Conservation (phyloP, 2,797 vertebrate genomes). For the Lutjanus campechanus region DNA sequence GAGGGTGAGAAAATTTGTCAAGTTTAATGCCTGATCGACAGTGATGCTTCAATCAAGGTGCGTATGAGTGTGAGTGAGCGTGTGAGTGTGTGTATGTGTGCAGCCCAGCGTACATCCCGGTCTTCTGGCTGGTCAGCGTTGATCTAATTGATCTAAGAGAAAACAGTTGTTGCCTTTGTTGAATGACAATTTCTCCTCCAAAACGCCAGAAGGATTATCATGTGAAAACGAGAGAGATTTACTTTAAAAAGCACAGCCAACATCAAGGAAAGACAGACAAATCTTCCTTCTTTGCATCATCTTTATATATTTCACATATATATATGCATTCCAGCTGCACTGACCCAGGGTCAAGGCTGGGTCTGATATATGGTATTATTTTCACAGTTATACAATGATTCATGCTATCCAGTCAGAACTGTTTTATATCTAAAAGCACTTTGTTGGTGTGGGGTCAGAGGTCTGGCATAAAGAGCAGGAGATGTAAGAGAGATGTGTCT, state of each 20-base stretch:
- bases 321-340: not conserved
- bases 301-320: conserved; percentile 8
- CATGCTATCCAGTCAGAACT: not conserved
- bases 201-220: conserved; percentile 20
- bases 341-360: not conserved
- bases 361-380: conserved; percentile 7
- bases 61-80: conserved; percentile 12
- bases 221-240: conserved; percentile 14
- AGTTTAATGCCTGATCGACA: conserved; percentile 65
- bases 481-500: not conserved
- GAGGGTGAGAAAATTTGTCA: conserved; percentile 59
- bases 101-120: conserved; percentile 29
- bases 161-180: conserved; percentile 42
- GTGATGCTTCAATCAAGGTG: conserved; percentile 69
- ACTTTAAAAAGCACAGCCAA: not conserved
- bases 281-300: conserved; percentile 14
- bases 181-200: conserved; percentile 45
- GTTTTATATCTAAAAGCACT: conserved; percentile 9
- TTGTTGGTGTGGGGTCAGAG: conserved; percentile 6
- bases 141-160: conserved; percentile 56
- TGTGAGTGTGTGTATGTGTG: conserved; percentile 23
- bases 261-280: conserved; percentile 1
- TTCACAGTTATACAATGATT: not conserved
- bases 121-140: conserved; percentile 46
- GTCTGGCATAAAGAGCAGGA: conserved; percentile 10